Conservation (phyloP, 2,113 vertebrate species). For the Zootoca vivipara region DNA sequence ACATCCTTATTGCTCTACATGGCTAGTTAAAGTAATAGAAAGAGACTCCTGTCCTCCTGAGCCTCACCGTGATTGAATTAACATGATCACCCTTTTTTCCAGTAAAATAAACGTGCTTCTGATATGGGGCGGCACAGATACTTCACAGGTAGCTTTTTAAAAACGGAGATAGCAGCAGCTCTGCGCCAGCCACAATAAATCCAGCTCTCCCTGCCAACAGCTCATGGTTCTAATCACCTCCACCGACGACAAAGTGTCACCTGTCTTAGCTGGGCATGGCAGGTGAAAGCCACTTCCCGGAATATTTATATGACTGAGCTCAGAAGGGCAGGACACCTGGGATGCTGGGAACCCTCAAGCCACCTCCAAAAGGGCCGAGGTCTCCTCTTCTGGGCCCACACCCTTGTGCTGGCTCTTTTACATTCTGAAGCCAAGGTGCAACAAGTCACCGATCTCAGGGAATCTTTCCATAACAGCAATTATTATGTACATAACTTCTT, state of each 20-base stretch:
- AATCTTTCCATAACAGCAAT: too few relatives aligned
- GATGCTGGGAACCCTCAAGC: background rate
- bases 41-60: slow-evolving; percentile 46
- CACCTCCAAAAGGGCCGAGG: too few relatives aligned
- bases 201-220: background rate
- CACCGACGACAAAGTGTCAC: too few relatives aligned
- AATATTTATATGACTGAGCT: too few relatives aligned
- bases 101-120: slow-evolving; percentile 6
- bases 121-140: background rate
- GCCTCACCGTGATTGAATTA: slow-evolving; percentile 29
- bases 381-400: background rate
- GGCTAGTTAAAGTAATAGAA: slow-evolving; percentile 45
- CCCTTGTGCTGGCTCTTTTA: background rate
- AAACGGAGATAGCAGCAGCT: background rate
- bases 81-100: slow-evolving; percentile 44
- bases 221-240: too few relatives aligned
- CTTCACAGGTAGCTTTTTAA: background rate
- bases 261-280: background rate
- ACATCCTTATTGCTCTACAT: slow-evolving; percentile 42
- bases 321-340: background rate
- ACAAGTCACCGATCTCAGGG: background rate
- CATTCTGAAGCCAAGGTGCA: background rate
- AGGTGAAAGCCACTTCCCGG: background rate
- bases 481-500: too few relatives aligned
- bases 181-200: background rate